Percentiles rank a stretch among this genome's conserved stretches.
These are phyloP conservation scores for Amphipoea oculea DNA, from an alignment of 2,888 invertebrate species.

Conservation along the genomic window DNA sequence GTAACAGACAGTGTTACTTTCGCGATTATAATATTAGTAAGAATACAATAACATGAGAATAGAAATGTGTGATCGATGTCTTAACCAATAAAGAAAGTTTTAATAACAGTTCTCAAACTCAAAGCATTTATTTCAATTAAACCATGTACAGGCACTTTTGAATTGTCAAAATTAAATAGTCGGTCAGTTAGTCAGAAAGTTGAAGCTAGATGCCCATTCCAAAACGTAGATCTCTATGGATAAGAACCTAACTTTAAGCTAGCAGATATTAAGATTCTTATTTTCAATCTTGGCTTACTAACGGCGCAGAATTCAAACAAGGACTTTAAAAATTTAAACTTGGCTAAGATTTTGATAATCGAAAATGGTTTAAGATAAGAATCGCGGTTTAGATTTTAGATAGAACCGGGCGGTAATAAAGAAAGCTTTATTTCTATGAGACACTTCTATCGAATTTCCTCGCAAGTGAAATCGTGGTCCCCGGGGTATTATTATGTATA, in stretches of 20 bases:
- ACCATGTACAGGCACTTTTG: no score
- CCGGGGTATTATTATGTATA: not conserved
- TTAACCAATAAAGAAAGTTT: no score
- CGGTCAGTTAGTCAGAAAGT: no score
- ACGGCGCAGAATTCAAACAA: not conserved
- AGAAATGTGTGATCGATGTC: no score
- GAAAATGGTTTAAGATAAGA: slow-evolving; percentile 8
- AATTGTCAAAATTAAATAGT: no score
- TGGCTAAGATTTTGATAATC: not conserved
- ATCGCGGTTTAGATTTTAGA: not conserved
- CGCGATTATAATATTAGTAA: not conserved
- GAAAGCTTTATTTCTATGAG: slow-evolving; percentile 39
- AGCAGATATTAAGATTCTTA: no score
- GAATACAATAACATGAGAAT: no score
- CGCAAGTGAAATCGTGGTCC: slow-evolving; percentile 8
- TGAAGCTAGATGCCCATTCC: no score
- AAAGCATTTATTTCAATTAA: no score
- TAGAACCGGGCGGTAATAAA: slow-evolving; percentile 28
- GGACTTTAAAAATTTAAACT: not conserved
- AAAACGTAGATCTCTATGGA: no score
- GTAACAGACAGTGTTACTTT: not conserved
- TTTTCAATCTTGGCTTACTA: not conserved
- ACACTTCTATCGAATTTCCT: slow-evolving; percentile 47
- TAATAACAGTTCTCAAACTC: no score
- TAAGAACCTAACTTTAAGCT: no score